A percentile compares a stretch with the other conserved stretches of the same genome.
Conservation (phyloP, 2,888 invertebrate species). For the Schizaphis graminum region DNA sequence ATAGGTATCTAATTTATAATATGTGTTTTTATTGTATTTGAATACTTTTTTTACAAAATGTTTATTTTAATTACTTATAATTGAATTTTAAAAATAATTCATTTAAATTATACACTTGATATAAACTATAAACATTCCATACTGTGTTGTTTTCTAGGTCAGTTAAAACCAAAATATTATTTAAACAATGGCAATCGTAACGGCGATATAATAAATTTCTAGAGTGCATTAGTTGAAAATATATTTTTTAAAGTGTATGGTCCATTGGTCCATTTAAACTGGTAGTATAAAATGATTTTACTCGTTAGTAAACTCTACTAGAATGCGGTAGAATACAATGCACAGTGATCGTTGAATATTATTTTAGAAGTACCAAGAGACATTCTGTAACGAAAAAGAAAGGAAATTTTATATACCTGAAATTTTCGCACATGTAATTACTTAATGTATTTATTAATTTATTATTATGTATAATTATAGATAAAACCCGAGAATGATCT, state of each 20-base stretch:
- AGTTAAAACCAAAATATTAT: background rate
- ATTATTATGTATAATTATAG: too few species aligned
- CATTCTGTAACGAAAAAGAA: too few species aligned
- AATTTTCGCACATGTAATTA: too few species aligned
- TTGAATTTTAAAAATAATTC: background rate
- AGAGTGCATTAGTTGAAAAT: background rate
- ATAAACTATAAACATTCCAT: background rate
- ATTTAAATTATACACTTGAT: background rate
- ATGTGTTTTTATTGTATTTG: background rate
- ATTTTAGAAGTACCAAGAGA: too few species aligned
- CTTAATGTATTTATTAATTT: too few species aligned
- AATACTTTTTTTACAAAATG: background rate
- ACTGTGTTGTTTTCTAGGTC: background rate
- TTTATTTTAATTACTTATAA: background rate
- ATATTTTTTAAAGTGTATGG: background rate
- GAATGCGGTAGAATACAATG: too few species aligned
- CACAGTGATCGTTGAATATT: too few species aligned
- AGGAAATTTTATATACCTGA: too few species aligned
- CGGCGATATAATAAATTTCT: background rate
- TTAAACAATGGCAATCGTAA: background rate
- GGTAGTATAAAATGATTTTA: background rate
- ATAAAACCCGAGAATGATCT: too few species aligned
- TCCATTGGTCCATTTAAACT: background rate
- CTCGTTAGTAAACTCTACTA: background rate
- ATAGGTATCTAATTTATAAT: background rate